phyloP scores from a whole-genome alignment of 2,888 invertebrate species.

The Corbicula japonica region DNA sequence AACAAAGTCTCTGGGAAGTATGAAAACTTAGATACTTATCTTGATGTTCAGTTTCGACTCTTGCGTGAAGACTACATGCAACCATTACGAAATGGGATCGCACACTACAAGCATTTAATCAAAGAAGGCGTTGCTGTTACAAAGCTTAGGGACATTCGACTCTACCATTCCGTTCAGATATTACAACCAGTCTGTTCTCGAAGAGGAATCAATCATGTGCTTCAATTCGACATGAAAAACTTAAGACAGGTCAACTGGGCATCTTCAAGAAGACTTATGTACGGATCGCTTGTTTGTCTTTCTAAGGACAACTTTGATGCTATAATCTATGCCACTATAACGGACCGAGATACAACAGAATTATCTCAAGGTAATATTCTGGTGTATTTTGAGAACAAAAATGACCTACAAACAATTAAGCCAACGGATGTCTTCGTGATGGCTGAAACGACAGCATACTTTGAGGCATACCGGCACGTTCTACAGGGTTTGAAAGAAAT shows the following conservation, averaged over 20 bases:
- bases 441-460: conserved; percentile 93
- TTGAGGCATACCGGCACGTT: conserved; percentile 93
- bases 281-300: conserved; percentile 92
- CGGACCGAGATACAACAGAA: conserved; percentile 73
- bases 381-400: conserved; percentile 72
- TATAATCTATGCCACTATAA: conserved; percentile 90
- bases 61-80: conserved; percentile 93
- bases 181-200: conserved; percentile 71
- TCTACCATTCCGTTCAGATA: conserved; percentile 81
- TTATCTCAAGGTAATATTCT: conserved; percentile 76
- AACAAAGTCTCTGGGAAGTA: conserved; percentile 90
- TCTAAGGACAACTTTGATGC: conserved; percentile 91
- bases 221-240: conserved; percentile 71
- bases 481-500: conserved; percentile 90
- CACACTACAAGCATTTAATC: conserved; percentile 86
- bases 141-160: conserved; percentile 70
- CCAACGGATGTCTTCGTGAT: conserved; percentile 87
- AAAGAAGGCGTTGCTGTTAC: conserved; percentile 18
- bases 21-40: conserved; percentile 90
- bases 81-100: conserved; percentile 91
- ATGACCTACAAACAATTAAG: conserved; percentile 46
- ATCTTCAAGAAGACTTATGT: conserved; percentile 89
- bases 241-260: conserved; percentile 85
- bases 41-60: conserved; percentile 92
- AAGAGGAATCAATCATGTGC: conserved; percentile 73